Evolutionary conservation across 2,113 vertebrate genomes (phyloP).

Genomic region (Anhinga rufa): DNA sequence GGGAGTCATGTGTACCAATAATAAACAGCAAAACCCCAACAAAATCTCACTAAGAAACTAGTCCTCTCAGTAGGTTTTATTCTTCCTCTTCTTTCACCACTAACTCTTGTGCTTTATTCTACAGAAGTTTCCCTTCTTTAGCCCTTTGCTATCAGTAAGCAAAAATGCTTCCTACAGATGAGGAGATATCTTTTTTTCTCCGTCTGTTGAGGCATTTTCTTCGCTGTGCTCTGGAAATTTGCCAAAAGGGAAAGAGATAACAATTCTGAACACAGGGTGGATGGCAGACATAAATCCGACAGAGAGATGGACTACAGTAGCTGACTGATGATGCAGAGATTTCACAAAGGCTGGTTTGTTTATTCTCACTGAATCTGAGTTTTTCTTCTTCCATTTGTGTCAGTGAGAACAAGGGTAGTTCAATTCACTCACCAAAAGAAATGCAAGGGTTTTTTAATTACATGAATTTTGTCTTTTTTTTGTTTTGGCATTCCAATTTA

Average conservation of each 20-base stretch:
- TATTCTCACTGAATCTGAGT: neutral
- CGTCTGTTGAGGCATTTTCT: neutral
- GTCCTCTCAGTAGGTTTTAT: neutral
- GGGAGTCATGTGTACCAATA: neutral
- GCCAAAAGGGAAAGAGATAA: conserved; percentile 27
- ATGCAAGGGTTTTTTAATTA: neutral
- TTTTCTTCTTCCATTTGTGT: neutral
- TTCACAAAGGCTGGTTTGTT: neutral
- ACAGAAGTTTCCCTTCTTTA: neutral
- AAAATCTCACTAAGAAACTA: neutral
- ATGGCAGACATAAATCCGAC: neutral
- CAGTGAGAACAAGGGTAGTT: neutral
- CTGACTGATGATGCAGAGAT: neutral
- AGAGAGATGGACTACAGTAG: neutral
- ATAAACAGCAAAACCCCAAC: neutral
- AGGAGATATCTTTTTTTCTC: neutral
- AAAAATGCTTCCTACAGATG: conserved; percentile 3
- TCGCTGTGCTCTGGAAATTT: neutral
- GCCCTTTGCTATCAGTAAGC: neutral
- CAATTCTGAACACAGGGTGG: neutral
- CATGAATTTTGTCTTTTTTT: neutral
- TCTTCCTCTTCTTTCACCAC: neutral
- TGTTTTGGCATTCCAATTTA: neutral
- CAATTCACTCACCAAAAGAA: neutral
- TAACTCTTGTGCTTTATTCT: neutral